Percentiles rank a stretch among this genome's conserved stretches.
phyloP scores from a whole-genome alignment of 35 echinoderm and acorn worm species.

The Acanthaster planci region DNA sequence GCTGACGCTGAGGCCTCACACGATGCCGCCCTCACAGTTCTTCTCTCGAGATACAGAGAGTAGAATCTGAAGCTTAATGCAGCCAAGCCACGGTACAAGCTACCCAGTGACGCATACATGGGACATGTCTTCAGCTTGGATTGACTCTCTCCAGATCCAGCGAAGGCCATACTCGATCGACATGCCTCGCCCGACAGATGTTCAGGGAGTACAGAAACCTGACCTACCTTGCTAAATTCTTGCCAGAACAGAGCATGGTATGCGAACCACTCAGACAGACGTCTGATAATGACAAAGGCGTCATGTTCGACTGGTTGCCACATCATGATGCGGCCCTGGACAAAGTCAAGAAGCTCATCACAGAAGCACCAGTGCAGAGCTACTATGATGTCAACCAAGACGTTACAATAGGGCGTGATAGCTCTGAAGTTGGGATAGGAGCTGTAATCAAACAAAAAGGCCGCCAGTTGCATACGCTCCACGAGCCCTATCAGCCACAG shows the following conservation, averaged over 20 bases:
- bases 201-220: conserved; percentile 41
- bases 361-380: conserved; percentile 39
- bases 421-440: conserved; percentile 53
- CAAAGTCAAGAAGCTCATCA: conserved; percentile 44
- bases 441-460: conserved; percentile 49
- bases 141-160: too few species aligned
- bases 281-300: conserved; percentile 52
- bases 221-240: conserved; percentile 53
- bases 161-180: too few species aligned
- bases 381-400: conserved; percentile 70
- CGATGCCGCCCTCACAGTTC: conserved; percentile 10
- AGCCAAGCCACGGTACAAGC: conserved; percentile 61
- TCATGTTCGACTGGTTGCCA: background rate
- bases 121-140: too few species aligned
- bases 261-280: conserved; percentile 48
- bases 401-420: conserved; percentile 62
- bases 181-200: conserved; percentile 28
- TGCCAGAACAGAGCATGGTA: conserved; percentile 28
- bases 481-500: conserved; percentile 37
- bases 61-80: conserved; percentile 53
- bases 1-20: conserved; percentile 35
- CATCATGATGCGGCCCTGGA: conserved; percentile 25
- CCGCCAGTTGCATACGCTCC: conserved; percentile 51
- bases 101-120: too few species aligned
- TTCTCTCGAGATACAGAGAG: background rate